Conservation (phyloP, 2,797 vertebrate species). For the Hyperoplus immaculatus region DNA sequence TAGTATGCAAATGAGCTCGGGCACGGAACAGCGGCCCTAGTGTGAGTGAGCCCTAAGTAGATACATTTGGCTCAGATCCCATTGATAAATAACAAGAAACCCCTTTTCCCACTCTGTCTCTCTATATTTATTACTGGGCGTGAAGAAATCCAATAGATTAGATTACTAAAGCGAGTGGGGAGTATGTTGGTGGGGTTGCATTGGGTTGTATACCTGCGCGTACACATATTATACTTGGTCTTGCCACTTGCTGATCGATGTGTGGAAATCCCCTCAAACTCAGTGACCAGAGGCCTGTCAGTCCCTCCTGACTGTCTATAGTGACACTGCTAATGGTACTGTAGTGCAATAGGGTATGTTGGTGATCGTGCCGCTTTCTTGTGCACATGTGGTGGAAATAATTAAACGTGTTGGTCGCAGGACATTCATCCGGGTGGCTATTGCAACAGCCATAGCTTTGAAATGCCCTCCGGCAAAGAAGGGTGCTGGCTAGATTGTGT, state of each 20-base stretch:
- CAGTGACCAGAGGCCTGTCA: conserved; percentile 30
- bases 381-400: conserved; percentile 55
- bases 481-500: conserved; percentile 77
- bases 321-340: conserved; percentile 28
- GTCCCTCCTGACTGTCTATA: neutral
- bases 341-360: conserved; percentile 6
- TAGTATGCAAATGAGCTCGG: too few species aligned
- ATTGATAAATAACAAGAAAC: neutral
- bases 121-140: neutral
- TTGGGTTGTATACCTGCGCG: neutral
- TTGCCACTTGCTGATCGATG: conserved; percentile 33
- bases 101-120: neutral
- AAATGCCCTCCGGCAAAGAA: conserved; percentile 69
- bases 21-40: too few species aligned
- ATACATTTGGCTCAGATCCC: neutral
- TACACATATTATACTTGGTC: conserved; percentile 15
- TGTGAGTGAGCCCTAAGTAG: too few species aligned
- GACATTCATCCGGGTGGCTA: conserved; percentile 56
- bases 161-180: too few species aligned
- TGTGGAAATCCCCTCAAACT: conserved; percentile 49
- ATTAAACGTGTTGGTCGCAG: conserved; percentile 54
- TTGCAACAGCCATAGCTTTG: conserved; percentile 56
- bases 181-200: neutral
- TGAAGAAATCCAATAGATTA: neutral
- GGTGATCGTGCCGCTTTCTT: conserved; percentile 22